These are phyloP conservation scores for Ptilorrhoa leucosticta DNA, from an alignment of 2,113 vertebrate genomes.

Conservation along the genomic window DNA sequence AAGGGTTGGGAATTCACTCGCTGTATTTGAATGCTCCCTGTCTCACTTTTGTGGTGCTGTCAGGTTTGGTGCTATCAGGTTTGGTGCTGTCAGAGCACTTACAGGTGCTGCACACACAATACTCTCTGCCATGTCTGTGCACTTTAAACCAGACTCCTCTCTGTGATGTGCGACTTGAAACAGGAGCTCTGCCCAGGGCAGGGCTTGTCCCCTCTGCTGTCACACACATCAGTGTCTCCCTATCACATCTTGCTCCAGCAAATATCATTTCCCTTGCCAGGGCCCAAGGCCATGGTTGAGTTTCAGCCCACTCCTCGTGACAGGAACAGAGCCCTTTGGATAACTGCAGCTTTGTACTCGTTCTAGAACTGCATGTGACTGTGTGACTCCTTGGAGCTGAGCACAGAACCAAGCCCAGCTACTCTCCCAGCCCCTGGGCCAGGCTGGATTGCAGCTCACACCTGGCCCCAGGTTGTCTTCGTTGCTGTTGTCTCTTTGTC, in stretches of 20 bases:
- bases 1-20: not conserved
- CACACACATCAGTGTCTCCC: not conserved
- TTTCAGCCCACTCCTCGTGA: not conserved
- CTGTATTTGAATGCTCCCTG: not conserved
- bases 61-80: conserved; percentile 1
- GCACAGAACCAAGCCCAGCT: not conserved
- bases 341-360: not conserved
- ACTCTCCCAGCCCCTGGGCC: not conserved
- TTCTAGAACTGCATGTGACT: not conserved
- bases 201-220: not conserved
- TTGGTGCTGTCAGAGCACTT: not conserved
- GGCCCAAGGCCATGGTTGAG: not conserved
- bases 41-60: not conserved
- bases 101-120: not conserved
- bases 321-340: not conserved
- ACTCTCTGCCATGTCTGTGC: not conserved
- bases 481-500: not conserved
- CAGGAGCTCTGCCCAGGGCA: conserved; percentile 3
- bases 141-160: conserved; percentile 48
- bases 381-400: not conserved
- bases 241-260: not conserved
- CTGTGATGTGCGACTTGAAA: conserved; percentile 35
- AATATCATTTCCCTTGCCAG: not conserved
- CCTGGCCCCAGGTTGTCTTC: not conserved
- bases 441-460: not conserved